These are phyloP conservation scores for Aurelia coerulea DNA, from an alignment of 30 jellyfish, hydroid and myxozoan species.

Conservation along the genomic window DNA sequence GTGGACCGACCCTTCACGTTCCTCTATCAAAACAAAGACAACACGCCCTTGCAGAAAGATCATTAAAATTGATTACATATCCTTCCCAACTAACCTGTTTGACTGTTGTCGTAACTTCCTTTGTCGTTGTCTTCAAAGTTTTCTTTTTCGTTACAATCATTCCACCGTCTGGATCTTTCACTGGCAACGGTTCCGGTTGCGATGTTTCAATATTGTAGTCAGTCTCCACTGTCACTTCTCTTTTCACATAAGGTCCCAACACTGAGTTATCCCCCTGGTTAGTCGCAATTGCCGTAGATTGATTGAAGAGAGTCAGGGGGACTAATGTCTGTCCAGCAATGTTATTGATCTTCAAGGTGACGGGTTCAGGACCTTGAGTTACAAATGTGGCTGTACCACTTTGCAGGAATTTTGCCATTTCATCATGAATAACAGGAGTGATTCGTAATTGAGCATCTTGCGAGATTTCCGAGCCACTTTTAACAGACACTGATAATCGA, in stretches of 20 bases:
- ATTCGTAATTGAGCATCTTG: constrained; percentile 79
- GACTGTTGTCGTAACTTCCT: constrained; percentile 88
- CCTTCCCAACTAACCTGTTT: constrained; percentile 48
- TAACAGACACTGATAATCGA: constrained; percentile 82
- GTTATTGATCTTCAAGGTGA: constrained; percentile 56
- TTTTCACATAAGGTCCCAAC: constrained; percentile 78
- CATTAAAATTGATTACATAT: no score
- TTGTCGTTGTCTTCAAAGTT: constrained; percentile 93
- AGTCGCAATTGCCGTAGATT: constrained; percentile 33
- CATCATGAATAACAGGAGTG: constrained; percentile 87
- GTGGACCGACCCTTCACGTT: no score
- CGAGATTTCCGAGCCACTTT: constrained; percentile 83
- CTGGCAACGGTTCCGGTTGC: constrained; percentile 82
- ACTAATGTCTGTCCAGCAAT: constrained; percentile 51
- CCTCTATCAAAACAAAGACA: no score
- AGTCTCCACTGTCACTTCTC: constrained; percentile 90
- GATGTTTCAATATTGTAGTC: constrained; percentile 87
- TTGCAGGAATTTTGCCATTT: constrained; percentile 68
- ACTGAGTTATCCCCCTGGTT: constrained; percentile 72
- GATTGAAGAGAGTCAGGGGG: constrained; percentile 43
- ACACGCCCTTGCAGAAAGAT: no score
- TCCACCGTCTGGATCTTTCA: constrained; percentile 63
- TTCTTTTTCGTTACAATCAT: constrained; percentile 79
- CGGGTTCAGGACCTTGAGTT: constrained; percentile 60
- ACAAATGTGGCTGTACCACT: constrained; percentile 62